Conservation (phyloP, 92 coral and sea anemone species). For the Plumapathes pennacea region DNA sequence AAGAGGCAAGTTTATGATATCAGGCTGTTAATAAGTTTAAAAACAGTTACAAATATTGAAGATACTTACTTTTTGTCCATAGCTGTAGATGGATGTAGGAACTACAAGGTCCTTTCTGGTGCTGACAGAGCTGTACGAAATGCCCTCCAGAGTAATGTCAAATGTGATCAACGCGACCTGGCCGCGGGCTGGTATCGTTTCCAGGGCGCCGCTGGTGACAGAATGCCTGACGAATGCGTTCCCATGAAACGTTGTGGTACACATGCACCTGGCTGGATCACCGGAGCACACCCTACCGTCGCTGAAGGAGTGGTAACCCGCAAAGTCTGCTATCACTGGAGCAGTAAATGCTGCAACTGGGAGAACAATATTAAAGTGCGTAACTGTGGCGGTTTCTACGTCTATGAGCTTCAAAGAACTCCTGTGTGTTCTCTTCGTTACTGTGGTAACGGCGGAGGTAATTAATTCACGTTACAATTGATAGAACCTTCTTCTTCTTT, state of each 20-base stretch:
- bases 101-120: too few species aligned
- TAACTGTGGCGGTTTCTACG: slow-evolving; percentile 7
- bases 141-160: background rate
- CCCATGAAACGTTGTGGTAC: background rate
- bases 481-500: too few species aligned
- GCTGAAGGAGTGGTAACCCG: slow-evolving; percentile 2
- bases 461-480: too few species aligned
- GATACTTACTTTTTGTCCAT: too few species aligned
- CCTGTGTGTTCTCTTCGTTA: slow-evolving; percentile 3
- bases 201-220: background rate
- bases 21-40: too few species aligned
- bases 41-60: too few species aligned
- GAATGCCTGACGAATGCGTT: background rate
- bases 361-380: background rate
- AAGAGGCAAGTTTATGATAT: too few species aligned
- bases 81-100: too few species aligned
- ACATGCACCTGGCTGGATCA: slow-evolving; percentile 3
- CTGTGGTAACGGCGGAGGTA: too few species aligned
- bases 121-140: background rate
- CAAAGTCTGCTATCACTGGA: slow-evolving; percentile 5
- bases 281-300: slow-evolving; percentile 1
- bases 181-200: slow-evolving; percentile 6
- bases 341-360: background rate
- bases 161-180: background rate
- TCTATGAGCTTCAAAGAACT: background rate